Evolutionary conservation across 2,888 invertebrate genomes (phyloP).

Genomic region (Agelastica alni): DNA sequence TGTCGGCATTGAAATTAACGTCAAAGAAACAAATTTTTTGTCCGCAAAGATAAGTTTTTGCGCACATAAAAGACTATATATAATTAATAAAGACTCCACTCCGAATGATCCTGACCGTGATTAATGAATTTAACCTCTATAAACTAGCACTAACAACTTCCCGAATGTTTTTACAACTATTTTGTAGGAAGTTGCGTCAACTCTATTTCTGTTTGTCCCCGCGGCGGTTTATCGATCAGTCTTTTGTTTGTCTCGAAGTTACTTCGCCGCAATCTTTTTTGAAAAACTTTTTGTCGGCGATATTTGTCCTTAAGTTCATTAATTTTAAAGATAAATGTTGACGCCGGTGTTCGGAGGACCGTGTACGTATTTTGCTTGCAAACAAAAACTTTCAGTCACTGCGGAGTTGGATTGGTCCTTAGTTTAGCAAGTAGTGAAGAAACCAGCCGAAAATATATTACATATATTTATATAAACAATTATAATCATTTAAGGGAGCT

Average conservation of each 20-base stretch:
- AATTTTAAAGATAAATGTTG: constrained; percentile 21
- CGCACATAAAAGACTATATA: too few relatives aligned
- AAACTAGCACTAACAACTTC: constrained; percentile 26
- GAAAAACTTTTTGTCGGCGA: constrained; percentile 11
- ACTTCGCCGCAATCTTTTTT: constrained; percentile 7
- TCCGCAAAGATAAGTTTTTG: too few relatives aligned
- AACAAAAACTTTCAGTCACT: too few relatives aligned
- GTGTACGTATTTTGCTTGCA: too few relatives aligned
- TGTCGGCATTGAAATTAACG: too few relatives aligned
- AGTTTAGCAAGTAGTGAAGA: too few relatives aligned
- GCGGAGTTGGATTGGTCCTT: too few relatives aligned
- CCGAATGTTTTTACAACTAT: constrained; percentile 27
- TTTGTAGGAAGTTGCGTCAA: constrained; percentile 16
- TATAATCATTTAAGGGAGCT: too few relatives aligned
- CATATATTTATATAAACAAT: too few relatives aligned
- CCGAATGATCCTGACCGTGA: constrained; percentile 26
- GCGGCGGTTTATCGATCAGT: constrained; percentile 17
- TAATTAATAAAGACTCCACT: too few relatives aligned
- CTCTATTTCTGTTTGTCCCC: constrained; percentile 22
- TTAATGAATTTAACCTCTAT: constrained; percentile 28
- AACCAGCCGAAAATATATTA: too few relatives aligned
- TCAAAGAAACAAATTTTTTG: too few relatives aligned
- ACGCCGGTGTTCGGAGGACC: constrained; percentile 6
- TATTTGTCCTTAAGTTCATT: constrained; percentile 22
- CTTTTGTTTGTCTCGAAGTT: constrained; percentile 21